Base-by-base conservation (phyloP, 2,888 invertebrate genomes). In the Perdita meconis region DNA sequence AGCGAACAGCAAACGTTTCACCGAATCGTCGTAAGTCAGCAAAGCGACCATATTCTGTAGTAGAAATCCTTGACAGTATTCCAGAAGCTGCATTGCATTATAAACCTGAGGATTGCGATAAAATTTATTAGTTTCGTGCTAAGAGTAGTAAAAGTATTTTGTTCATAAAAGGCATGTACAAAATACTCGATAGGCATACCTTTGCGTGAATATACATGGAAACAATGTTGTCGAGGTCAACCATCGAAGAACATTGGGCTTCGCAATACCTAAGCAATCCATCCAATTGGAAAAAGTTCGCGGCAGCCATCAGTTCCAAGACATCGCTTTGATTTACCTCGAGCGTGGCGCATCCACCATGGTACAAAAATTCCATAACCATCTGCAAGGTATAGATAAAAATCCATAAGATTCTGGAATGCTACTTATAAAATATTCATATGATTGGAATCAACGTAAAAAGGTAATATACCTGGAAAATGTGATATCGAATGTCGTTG, bases 31-130 rank as follows among this genome's bases (percentile, higher is more conserved):
- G 89, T 97, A 97, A 0, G 97, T 97, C 57, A 98, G 93, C 30
- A 97, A 93, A n/a, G 97, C 97, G n/a, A 97, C 97, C 97, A 98
- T 97, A 90, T 98, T 97, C 93, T 98, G 97, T 55, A 98, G 94
- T 30, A 98, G 93, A 91, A 97, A 97, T 63, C 97, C 97, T 93
- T 97, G 97, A 90, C 97, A 97, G 92, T 97, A 97, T 92, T 97
- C 97, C 88, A 98, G 93, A 44, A 98, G 93, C 91, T 97, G 97
- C 40, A 95, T 95, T 34, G 97, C 97, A 88, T 96, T 97, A 90
- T 98, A 97, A 19, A 97, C 97, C 96, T 97, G 30, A n/a, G 69
- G 75, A 56, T 70, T 16, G 16, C 57, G 0, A 51, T 24, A 24
- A 50, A 24, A 66, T 63, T 53, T 22, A 26, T 30, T 19, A 6